A percentile compares a stretch with the other conserved stretches of the same genome.
These are phyloP conservation scores for Halcyon leucocephala DNA, from an alignment of 2,797 vertebrate genomes.

Conservation along the genomic window DNA sequence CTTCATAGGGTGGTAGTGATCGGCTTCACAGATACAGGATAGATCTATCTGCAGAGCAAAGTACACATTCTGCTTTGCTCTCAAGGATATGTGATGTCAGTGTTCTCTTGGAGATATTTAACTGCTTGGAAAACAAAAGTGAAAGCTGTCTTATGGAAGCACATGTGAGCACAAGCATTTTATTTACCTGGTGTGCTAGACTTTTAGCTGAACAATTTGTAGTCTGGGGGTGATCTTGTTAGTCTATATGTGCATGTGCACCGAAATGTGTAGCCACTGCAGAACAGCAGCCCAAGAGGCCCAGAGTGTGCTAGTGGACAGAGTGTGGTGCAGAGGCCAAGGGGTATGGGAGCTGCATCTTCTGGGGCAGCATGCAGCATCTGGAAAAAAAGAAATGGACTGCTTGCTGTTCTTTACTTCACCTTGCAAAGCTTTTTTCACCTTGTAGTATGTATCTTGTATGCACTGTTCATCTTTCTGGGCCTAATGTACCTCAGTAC, in stretches of 20 bases:
- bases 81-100: accelerated
- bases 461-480: not conserved
- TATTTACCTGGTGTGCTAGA: not conserved
- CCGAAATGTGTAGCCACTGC: not conserved
- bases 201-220: not conserved
- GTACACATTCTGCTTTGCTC: not conserved
- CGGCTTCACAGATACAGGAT: not conserved
- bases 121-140: not conserved
- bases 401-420: not conserved
- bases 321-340: not conserved
- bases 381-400: not conserved
- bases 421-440: not conserved
- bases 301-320: accelerated
- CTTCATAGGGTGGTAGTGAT: not conserved
- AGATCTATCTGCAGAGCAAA: not conserved
- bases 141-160: not conserved
- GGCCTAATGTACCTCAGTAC: not conserved
- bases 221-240: not conserved
- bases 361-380: not conserved
- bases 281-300: no score
- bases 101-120: not conserved
- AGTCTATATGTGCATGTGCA: not conserved
- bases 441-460: not conserved
- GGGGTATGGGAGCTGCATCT: not conserved
- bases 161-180: not conserved